Base-by-base conservation (phyloP, 64 coral and sea anemone species). In the Catalaphyllia jardinei region DNA sequence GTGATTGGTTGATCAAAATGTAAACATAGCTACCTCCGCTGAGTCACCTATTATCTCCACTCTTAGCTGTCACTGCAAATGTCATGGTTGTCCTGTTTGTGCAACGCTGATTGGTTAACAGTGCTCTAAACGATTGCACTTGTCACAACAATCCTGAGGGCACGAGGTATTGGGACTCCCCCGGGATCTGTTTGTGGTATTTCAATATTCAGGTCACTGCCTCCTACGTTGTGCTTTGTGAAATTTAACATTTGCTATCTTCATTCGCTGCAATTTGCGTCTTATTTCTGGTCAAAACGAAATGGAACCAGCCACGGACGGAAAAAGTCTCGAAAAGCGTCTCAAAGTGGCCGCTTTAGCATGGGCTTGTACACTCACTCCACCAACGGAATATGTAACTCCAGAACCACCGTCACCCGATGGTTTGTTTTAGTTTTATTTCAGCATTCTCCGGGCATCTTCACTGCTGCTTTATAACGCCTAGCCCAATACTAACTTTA, bases 1-100 rank as follows among this genome's bases (percentile, higher is more conserved):
- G 27, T 83, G 30, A 83, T 85, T 67, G 81, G 81, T 85, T 10
- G 62, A 29, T 52, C 65, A 69, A 71, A 83, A 72, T 16, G 20
- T 52, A 85, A 85, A 85, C 22, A 85, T 46, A 85, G 35, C 35
- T 85, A 42, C 28, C 62, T 46, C 5, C 33, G 2, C 31, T 50
- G 33, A 20, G 63, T 10, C 31, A 9, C 71, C 20, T 1, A 52
- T 71, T 35, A 71, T 69, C 54, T 17, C 2, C 35, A 71, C 62
- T 29, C 51, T 49, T 10, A 71, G 12, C 33, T 71, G 81, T 82
- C 79, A 82, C 9, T 65, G 30, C 15, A 46, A 18, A 2, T 60
- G 79, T 65, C 79, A 42, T 57, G 30, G 59, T 4, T 31, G 31
- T 83, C 31, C 0, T 38, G 63, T 71, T n/a, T 71, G 39, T 14